phyloP scores from a whole-genome alignment of 1,140 invertebrate species.

The Gonioctena quinquepunctata region DNA sequence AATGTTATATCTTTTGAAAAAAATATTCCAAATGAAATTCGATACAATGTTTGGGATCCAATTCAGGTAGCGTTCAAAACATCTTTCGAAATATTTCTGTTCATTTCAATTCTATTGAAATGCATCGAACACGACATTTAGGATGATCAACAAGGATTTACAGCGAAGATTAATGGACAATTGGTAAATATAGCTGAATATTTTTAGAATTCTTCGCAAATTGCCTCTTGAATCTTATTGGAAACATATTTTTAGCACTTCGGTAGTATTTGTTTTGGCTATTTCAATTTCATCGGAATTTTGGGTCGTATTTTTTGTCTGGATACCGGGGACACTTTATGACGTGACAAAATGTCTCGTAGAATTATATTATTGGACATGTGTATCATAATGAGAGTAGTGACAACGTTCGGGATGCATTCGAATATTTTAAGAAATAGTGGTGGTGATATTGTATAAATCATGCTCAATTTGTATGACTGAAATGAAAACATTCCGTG shows the following conservation, averaged over 20 bases:
- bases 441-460: no score
- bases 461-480: no score
- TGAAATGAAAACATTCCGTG: no score
- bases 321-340: not conserved
- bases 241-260: conserved; percentile 20
- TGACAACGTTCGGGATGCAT: not conserved
- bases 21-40: no score
- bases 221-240: conserved; percentile 14
- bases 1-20: no score
- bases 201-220: conserved; percentile 6
- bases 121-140: not conserved
- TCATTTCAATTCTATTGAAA: conserved; percentile 6
- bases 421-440: not conserved
- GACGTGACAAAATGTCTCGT: conserved; percentile 7
- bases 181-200: conserved; percentile 2
- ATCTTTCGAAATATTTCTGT: not conserved
- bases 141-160: conserved; percentile 9
- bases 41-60: no score
- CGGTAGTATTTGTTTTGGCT: conserved; percentile 24
- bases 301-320: conserved; percentile 11
- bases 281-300: conserved; percentile 23
- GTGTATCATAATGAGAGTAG: not conserved
- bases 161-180: conserved; percentile 3
- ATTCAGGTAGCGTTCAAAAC: not conserved
- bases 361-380: conserved; percentile 8